Evolutionary conservation across 2,888 invertebrate genomes (phyloP).

Genomic region (Aphodius granarius): DNA sequence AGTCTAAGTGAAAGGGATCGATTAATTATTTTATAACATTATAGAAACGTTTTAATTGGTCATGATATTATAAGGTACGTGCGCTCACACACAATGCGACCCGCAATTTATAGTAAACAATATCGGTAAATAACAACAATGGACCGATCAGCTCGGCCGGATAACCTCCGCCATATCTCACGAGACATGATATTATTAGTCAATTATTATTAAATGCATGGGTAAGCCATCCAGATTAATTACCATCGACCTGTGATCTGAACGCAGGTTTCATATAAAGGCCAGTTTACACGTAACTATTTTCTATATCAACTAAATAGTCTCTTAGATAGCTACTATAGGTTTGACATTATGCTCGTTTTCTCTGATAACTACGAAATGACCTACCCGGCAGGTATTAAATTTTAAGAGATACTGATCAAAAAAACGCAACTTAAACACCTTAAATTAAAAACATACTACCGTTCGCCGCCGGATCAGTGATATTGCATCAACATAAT

Average conservation of each 20-base stretch:
- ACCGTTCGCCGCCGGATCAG: neutral
- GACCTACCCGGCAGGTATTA: too few species aligned
- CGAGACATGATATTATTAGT: constrained; percentile 33
- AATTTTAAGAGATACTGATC: too few species aligned
- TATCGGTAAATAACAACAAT: constrained; percentile 53
- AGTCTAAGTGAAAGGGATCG: constrained; percentile 46
- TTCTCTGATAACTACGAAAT: too few species aligned
- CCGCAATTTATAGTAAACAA: constrained; percentile 52
- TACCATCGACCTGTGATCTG: neutral
- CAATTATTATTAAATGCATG: constrained; percentile 32
- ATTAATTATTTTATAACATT: constrained; percentile 53
- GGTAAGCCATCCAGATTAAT: constrained; percentile 8
- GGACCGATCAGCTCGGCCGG: constrained; percentile 46
- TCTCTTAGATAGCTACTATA: neutral
- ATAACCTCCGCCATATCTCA: constrained; percentile 42
- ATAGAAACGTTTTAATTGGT: constrained; percentile 51
- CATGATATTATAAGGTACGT: constrained; percentile 49
- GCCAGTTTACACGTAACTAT: neutral
- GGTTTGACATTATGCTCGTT: neutral
- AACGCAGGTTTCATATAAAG: neutral
- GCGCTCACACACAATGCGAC: constrained; percentile 50
- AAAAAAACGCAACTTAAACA: neutral
- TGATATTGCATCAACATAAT: constrained; percentile 11
- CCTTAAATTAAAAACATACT: neutral
- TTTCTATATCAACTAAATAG: neutral